These are phyloP conservation scores for Oncorhynchus mykiss DNA, from an alignment of 2,113 vertebrate species.

Conservation along the genomic window DNA sequence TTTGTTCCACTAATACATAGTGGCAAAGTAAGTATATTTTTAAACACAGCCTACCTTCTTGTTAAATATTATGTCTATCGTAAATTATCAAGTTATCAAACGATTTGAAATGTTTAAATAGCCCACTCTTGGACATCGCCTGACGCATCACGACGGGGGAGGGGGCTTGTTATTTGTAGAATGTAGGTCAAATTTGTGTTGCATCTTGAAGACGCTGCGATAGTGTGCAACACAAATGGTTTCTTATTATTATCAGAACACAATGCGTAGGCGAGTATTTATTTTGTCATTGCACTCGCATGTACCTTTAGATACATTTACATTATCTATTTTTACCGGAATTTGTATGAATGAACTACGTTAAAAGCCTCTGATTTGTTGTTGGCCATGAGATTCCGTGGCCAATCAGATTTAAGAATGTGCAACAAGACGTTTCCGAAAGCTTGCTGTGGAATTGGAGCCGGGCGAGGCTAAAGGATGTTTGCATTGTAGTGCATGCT, in stretches of 20 bases:
- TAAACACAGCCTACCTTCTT: not conserved
- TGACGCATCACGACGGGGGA: constrained; percentile 37
- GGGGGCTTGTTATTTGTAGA: constrained; percentile 14
- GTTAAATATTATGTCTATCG: not conserved
- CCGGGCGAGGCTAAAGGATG: not conserved
- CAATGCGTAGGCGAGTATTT: not conserved
- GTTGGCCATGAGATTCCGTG: constrained; percentile 14
- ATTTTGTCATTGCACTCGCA: not conserved
- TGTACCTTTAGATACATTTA: not conserved
- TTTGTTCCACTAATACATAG: not conserved
- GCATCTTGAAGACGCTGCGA: not conserved
- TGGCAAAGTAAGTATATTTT: not conserved
- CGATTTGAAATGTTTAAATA: not conserved
- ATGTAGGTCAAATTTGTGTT: constrained; percentile 50
- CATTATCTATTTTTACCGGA: not conserved
- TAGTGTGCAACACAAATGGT: not conserved
- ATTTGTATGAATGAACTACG: constrained; percentile 23
- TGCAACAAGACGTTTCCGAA: not conserved
- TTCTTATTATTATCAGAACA: not conserved
- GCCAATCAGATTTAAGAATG: constrained; percentile 45
- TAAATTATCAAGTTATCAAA: not conserved
- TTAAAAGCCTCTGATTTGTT: constrained; percentile 32
- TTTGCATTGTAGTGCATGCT: not conserved
- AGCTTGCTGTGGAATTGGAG: not conserved
- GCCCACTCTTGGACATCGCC: constrained; percentile 34